phyloP scores from a whole-genome alignment of 2,888 invertebrate species.

The Epistrophe grossulariae region DNA sequence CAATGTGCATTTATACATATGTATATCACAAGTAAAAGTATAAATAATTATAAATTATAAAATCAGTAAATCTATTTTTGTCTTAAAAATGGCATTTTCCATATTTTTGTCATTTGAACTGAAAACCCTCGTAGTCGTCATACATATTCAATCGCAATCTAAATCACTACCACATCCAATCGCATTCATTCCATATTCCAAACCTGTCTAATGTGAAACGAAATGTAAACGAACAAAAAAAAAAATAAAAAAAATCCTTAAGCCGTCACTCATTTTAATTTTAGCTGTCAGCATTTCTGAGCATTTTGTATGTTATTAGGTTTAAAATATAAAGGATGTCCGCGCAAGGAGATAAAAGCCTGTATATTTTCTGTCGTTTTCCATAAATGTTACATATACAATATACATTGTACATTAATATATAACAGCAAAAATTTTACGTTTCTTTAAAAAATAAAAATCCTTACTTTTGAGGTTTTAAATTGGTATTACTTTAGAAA shows the following conservation, averaged over 20 bases:
- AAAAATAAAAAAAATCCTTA: conserved; percentile 8
- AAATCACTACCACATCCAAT: conserved; percentile 15
- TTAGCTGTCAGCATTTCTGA: conserved; percentile 54
- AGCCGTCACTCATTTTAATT: conserved; percentile 62
- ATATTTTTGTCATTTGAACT: conserved; percentile 1
- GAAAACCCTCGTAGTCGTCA: background rate
- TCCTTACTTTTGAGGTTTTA: background rate
- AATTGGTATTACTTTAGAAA: background rate
- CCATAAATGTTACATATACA: too few relatives aligned
- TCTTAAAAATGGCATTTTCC: background rate
- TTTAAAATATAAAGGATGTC: conserved; percentile 50
- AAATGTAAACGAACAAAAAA: background rate
- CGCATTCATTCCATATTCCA: conserved; percentile 1
- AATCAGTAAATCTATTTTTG: conserved; percentile 13
- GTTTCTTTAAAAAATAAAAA: background rate
- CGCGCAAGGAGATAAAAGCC: background rate
- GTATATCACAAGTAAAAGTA: too few relatives aligned
- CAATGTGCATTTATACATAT: too few relatives aligned
- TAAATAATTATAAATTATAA: background rate
- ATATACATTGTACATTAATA: too few relatives aligned
- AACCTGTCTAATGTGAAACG: conserved; percentile 6
- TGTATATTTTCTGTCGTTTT: too few relatives aligned
- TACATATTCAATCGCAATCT: conserved; percentile 32
- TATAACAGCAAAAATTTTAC: background rate
- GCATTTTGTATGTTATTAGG: conserved; percentile 55